Evolutionary conservation across 2,113 vertebrate species (phyloP).

Genomic region (Numenius arquata): DNA sequence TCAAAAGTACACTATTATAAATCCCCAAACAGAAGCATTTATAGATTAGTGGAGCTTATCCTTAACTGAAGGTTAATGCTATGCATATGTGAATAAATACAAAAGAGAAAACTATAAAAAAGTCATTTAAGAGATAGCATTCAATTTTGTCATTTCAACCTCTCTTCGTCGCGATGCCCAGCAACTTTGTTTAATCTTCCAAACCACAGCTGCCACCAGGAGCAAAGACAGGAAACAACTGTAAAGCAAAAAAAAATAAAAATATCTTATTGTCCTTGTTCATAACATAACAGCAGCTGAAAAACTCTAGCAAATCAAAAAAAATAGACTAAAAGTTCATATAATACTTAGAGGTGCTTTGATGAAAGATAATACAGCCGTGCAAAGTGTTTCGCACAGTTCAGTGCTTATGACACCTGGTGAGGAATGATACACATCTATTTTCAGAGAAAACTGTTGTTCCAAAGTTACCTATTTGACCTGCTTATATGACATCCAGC

Average conservation of each 20-base stretch:
- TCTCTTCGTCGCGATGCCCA: constrained; percentile 93
- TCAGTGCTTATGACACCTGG: background rate
- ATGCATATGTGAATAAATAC: background rate
- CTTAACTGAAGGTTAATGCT: background rate
- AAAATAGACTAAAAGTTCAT: background rate
- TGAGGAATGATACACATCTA: background rate
- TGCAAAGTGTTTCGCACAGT: background rate
- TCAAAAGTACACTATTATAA: background rate
- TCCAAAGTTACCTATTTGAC: background rate
- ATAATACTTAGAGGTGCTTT: background rate
- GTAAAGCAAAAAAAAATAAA: constrained; percentile 6
- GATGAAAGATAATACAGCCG: background rate
- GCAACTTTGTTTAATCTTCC: constrained; percentile 97
- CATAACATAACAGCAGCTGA: background rate
- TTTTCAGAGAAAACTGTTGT: background rate
- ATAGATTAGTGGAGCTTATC: background rate
- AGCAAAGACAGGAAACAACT: constrained; percentile 95
- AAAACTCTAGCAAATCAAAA: background rate
- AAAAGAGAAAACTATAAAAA: background rate
- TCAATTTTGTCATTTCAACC: constrained; percentile 66
- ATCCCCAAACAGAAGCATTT: background rate
- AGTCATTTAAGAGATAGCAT: background rate
- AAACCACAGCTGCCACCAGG: constrained; percentile 93
- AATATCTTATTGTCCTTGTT: background rate
- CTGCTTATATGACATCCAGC: background rate